A percentile compares a stretch with the other conserved stretches of the same genome.
These are phyloP conservation scores for Acronicta psi DNA, from an alignment of 2,888 invertebrate genomes.

Conservation along the genomic window DNA sequence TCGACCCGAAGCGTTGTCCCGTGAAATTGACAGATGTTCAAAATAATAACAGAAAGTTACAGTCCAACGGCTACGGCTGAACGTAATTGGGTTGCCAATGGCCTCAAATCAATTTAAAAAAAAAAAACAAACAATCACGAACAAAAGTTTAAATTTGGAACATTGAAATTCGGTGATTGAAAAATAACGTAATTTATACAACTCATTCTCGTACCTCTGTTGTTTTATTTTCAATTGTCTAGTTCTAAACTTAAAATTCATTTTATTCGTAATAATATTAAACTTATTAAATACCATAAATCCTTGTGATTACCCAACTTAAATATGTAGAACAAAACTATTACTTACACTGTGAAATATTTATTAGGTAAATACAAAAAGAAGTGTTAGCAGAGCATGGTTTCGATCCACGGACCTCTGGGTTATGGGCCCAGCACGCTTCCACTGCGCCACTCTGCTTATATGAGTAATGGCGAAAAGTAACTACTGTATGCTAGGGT, in stretches of 20 bases:
- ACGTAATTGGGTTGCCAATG: conserved; percentile 65
- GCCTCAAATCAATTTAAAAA: conserved; percentile 64
- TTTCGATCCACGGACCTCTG: conserved; percentile 98
- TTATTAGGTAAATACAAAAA: conserved; percentile 13
- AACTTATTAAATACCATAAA: not conserved
- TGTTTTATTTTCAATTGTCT: conserved; percentile 18
- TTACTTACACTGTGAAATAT: not conserved
- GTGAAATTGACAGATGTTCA: conserved; percentile 79
- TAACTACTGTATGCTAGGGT: not conserved
- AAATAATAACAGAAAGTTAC: conserved; percentile 77
- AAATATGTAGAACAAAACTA: too few species aligned
- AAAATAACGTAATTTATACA: conserved; percentile 35
- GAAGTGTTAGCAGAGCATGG: conserved; percentile 70
- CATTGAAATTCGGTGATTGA: conserved; percentile 32
- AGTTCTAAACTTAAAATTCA: not conserved
- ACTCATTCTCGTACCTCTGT: not conserved
- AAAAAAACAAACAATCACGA: conserved; percentile 57
- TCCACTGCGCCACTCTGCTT: conserved; percentile 95
- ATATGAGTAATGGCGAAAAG: not conserved
- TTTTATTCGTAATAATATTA: not conserved
- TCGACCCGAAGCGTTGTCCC: conserved; percentile 71
- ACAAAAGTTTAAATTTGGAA: conserved; percentile 35
- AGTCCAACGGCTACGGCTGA: conserved; percentile 63
- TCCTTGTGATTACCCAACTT: too few species aligned
- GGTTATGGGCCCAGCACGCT: conserved; percentile 96